Evolutionary conservation across 2,797 vertebrate genomes (phyloP).

Genomic region (Poecilia wingei): DNA sequence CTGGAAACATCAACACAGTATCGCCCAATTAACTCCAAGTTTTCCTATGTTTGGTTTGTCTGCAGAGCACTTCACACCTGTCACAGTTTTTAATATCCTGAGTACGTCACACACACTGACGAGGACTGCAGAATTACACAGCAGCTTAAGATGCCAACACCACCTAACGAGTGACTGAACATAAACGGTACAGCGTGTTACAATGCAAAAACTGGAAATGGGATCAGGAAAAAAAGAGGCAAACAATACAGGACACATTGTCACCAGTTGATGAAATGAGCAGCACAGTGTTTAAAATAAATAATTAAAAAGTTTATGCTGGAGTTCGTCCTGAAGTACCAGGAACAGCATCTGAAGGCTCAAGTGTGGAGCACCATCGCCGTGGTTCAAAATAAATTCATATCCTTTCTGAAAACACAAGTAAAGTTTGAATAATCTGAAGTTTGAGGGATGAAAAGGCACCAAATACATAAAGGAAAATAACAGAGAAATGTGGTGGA

Average conservation of each 20-base stretch:
- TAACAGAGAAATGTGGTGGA: slow-evolving; percentile 5
- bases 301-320: slow-evolving; percentile 32
- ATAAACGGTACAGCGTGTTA: not conserved
- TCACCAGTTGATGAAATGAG: slow-evolving; percentile 20
- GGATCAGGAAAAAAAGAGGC: not conserved
- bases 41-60: slow-evolving; percentile 18
- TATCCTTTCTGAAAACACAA: not conserved
- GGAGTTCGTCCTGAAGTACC: slow-evolving; percentile 1
- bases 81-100: slow-evolving; percentile 59
- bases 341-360: slow-evolving; percentile 28
- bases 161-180: not conserved
- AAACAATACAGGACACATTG: slow-evolving; percentile 26
- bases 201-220: slow-evolving; percentile 12
- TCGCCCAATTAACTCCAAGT: not conserved
- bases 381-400: not conserved
- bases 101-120: slow-evolving; percentile 24
- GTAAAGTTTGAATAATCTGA: not conserved
- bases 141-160: not conserved
- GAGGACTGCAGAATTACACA: slow-evolving; percentile 18
- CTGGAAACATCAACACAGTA: slow-evolving; percentile 10
- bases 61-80: slow-evolving; percentile 19
- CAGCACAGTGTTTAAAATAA: slow-evolving; percentile 57
- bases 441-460: slow-evolving; percentile 51
- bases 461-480: slow-evolving; percentile 48
- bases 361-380: slow-evolving; percentile 19